Evolutionary conservation across 2,888 invertebrate species (phyloP).

Genomic region (Diaphora mendica): DNA sequence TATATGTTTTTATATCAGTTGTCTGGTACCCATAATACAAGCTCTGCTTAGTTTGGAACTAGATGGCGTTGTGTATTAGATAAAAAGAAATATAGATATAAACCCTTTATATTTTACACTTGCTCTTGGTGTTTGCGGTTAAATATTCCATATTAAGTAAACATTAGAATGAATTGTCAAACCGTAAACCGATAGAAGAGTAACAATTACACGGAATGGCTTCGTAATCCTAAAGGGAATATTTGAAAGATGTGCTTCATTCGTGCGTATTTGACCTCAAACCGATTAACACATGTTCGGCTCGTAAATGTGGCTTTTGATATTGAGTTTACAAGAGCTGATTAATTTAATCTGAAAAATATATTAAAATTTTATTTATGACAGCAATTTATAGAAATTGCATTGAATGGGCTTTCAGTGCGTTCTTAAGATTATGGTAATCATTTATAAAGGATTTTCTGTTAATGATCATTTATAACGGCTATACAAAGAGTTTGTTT

Average conservation of each 20-base stretch:
- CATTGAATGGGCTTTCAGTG: not conserved
- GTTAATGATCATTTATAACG: not conserved
- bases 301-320: not conserved
- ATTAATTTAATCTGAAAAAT: not conserved
- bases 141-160: constrained; percentile 36
- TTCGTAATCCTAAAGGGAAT: constrained; percentile 15
- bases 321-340: not conserved
- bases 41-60: no score
- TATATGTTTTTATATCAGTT: no score
- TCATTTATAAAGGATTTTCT: not conserved
- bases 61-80: no score
- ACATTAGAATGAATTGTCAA: constrained; percentile 45
- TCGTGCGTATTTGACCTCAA: not conserved
- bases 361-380: not conserved
- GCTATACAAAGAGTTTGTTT: not conserved
- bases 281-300: not conserved
- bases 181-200: constrained; percentile 23
- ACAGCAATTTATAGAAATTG: not conserved
- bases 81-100: no score
- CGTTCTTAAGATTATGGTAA: not conserved
- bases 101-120: constrained; percentile 24
- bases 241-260: constrained; percentile 9
- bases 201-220: constrained; percentile 23
- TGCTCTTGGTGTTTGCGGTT: constrained; percentile 17
- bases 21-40: no score